These are phyloP conservation scores for human DNA, from an alignment of 2,113 vertebrate species.

Conservation along the genomic window DNA sequence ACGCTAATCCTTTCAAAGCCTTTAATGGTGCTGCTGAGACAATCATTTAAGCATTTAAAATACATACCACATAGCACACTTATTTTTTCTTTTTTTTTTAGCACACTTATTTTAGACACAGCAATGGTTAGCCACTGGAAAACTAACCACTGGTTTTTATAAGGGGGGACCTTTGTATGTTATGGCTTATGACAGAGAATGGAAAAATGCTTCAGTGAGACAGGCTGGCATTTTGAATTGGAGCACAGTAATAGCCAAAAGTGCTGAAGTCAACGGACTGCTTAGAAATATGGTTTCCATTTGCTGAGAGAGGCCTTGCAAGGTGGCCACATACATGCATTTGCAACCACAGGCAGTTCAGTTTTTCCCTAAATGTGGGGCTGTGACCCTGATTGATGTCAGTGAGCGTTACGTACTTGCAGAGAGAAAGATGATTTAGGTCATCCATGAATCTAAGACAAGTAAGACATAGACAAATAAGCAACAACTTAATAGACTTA, in stretches of 20 bases:
- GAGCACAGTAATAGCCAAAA: conserved; percentile 53
- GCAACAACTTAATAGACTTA: not conserved
- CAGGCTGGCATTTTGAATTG: conserved; percentile 50
- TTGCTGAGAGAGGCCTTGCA: conserved; percentile 66
- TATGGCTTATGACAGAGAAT: conserved; percentile 66
- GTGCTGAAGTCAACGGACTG: conserved; percentile 64
- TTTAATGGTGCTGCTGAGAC: conserved; percentile 21
- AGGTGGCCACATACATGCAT: not conserved
- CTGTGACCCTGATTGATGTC: conserved; percentile 28
- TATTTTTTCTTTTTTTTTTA: not conserved
- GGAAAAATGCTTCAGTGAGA: conserved; percentile 67
- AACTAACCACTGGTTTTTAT: conserved; percentile 55
- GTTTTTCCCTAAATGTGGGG: not conserved
- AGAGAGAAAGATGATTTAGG: conserved; percentile 12
- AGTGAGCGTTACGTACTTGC: not conserved
- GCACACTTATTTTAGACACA: conserved; percentile 43
- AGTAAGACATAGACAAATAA: not conserved
- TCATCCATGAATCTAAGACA: not conserved
- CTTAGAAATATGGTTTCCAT: conserved; percentile 66
- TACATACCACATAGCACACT: not conserved
- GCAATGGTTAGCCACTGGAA: conserved; percentile 49
- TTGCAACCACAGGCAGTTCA: conserved; percentile 52
- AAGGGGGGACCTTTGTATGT: conserved; percentile 9
- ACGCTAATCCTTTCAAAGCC: conserved; percentile 25
- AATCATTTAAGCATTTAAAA: conserved; percentile 49